Evolutionary conservation across 1,140 invertebrate genomes (phyloP).

Genomic region (Rhyzopertha dominica): DNA sequence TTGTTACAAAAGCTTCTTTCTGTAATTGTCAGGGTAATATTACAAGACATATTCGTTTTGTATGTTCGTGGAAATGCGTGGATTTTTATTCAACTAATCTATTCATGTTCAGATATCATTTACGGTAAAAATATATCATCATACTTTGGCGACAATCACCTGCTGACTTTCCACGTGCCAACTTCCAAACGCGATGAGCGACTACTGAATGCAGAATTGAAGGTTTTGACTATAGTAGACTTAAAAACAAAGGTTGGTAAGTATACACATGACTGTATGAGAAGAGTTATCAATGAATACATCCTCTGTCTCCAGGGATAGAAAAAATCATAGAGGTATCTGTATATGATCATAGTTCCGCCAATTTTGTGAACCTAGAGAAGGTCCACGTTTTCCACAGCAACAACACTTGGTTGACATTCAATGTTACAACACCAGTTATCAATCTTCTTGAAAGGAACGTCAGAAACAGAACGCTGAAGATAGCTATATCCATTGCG

Average conservation of each 20-base stretch:
- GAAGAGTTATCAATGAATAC: neutral
- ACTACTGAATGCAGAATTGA: conserved; percentile 38
- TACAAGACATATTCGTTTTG: too few species aligned
- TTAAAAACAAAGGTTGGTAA: conserved; percentile 22
- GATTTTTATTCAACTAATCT: neutral
- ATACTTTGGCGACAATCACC: conserved; percentile 28
- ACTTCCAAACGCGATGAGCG: conserved; percentile 28
- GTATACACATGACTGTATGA: neutral
- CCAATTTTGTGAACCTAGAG: conserved; percentile 21
- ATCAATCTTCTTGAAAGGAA: conserved; percentile 21
- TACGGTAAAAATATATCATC: neutral
- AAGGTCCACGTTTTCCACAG: conserved; percentile 31
- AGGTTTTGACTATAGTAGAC: conserved; percentile 35
- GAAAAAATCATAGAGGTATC: conserved; percentile 31
- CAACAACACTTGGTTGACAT: conserved; percentile 40
- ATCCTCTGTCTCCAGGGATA: conserved; percentile 24
- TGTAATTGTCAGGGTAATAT: too few species aligned
- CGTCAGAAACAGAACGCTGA: conserved; percentile 23
- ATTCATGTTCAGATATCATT: neutral
- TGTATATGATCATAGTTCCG: conserved; percentile 27
- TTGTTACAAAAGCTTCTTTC: too few species aligned
- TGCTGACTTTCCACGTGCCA: conserved; percentile 39
- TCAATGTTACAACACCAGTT: conserved; percentile 36
- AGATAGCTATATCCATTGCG: conserved; percentile 29
- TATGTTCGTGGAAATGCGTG: too few species aligned